Conservation (phyloP, 2,888 invertebrate genomes). For the Brachyptera putata region DNA sequence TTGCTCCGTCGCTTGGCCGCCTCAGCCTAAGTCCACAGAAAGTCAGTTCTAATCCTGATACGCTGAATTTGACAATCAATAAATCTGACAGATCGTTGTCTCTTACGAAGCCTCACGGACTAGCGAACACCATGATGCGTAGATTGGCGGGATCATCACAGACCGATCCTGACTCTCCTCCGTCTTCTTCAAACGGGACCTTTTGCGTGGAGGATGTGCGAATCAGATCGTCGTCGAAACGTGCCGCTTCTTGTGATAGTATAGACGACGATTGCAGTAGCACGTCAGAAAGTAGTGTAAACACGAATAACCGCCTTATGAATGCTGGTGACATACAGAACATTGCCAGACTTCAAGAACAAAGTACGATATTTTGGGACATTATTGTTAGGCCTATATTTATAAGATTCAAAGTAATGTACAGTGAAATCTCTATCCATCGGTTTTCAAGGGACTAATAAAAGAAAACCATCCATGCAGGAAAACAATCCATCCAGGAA, state of each 20-base stretch:
- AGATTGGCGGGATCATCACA: neutral
- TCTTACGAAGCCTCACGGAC: neutral
- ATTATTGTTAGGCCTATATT: no score
- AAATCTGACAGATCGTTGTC: neutral
- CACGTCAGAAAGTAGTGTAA: neutral
- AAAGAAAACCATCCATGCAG: no score
- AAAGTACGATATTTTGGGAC: slow-evolving; percentile 34
- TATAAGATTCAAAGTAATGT: no score
- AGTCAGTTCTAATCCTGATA: neutral
- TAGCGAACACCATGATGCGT: neutral
- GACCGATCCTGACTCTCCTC: neutral
- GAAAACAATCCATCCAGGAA: no score
- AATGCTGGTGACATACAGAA: slow-evolving; percentile 29
- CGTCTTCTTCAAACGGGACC: neutral
- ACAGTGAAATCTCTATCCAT: no score
- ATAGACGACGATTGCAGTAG: neutral
- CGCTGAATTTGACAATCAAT: neutral
- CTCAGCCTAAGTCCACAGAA: neutral
- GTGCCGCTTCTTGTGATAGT: slow-evolving; percentile 1
- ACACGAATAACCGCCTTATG: neutral
- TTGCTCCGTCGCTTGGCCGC: neutral
- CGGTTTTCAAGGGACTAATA: no score
- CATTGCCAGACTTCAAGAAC: slow-evolving; percentile 34
- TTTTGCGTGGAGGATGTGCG: neutral
- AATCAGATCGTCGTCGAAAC: neutral